phyloP scores from a whole-genome alignment of 2,888 invertebrate genomes.

The Pachymerium ferrugineum region DNA sequence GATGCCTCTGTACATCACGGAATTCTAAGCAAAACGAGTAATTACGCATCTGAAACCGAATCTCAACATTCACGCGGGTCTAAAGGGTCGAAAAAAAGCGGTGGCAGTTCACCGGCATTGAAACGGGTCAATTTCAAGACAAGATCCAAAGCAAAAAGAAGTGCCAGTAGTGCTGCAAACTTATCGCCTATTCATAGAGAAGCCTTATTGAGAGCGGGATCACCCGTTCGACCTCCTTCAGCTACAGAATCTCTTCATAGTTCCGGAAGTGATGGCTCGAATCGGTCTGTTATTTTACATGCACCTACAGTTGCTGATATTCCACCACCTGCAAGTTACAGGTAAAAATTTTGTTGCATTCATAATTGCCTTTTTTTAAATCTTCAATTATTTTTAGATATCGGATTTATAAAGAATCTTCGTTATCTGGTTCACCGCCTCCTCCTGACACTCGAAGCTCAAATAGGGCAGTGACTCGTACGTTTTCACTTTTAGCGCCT shows the following conservation, averaged over 20 bases:
- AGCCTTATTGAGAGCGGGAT: conserved; percentile 36
- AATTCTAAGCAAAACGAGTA: neutral
- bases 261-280: conserved; percentile 51
- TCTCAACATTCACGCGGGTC: conserved; percentile 34
- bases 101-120: conserved; percentile 30
- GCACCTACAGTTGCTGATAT: conserved; percentile 84
- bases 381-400: too few relatives aligned
- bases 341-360: too few relatives aligned
- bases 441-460: neutral
- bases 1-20: neutral
- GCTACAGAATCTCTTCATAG: conserved; percentile 36
- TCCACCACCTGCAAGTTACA: conserved; percentile 49
- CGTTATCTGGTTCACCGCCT: conserved; percentile 30
- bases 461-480: conserved; percentile 45
- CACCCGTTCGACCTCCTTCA: conserved; percentile 35
- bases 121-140: conserved; percentile 36
- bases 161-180: conserved; percentile 37
- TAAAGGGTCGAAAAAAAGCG: conserved; percentile 20
- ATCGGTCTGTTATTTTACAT: conserved; percentile 76
- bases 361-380: too few relatives aligned
- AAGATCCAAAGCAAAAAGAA: conserved; percentile 38
- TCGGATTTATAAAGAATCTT: conserved; percentile 28
- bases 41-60: conserved; percentile 35
- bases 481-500: conserved; percentile 76
- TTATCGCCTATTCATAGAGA: conserved; percentile 41